Evolutionary conservation across 37 sponge, comb jelly and placozoan genomes (phyloP), one percentile per base, ranked within the genome.

Genomic region (Spongilla lacustris): DNA sequence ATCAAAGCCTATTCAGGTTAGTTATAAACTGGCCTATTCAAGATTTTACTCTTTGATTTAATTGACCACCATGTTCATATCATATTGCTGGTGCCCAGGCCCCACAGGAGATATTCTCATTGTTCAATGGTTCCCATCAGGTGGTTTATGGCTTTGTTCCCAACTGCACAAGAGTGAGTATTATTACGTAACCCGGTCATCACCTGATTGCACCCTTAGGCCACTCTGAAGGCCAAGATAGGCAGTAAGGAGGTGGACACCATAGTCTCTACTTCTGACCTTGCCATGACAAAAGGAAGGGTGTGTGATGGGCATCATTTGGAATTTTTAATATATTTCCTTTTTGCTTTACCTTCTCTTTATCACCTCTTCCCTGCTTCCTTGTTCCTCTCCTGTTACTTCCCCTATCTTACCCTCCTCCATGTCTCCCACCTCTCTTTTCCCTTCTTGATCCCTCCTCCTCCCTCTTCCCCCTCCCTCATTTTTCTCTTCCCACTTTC

Each of bases 91-190:
- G 67, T 50, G 22, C 25, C 23, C 37, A 95, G 97, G 97, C 97
- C 23, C 97, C 97, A 6, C 81, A 82, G 48, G 91, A 95, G 82
- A 66, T 97, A 23, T 87, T 92, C n/a, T 90, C 97, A 19, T 73
- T 97, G 68, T 97, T 97, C 84, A 95, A 87, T 90, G 97, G 97
- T 4, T 95, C 91, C 21, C 76, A 95, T 36, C 95, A 95, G 67
- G 97, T 97, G 58, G 93, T 98, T 85, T 98, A 98, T 70, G 98
- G 98, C 28, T 98, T 91, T 85, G 98, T 96, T 13, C 92, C 95
- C 21, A 68, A 94, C 88, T 98, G 98, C 82, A 89, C 81, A 74
- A 84, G 85, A 88, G 91, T 91, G 36, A 70, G 46, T 32, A 36
- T 41, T 31, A 31, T 31, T 76, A 76, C 73, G 31, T 23, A 33